phyloP scores from a whole-genome alignment of 2,797 vertebrate species.

The Liasis olivaceus region DNA sequence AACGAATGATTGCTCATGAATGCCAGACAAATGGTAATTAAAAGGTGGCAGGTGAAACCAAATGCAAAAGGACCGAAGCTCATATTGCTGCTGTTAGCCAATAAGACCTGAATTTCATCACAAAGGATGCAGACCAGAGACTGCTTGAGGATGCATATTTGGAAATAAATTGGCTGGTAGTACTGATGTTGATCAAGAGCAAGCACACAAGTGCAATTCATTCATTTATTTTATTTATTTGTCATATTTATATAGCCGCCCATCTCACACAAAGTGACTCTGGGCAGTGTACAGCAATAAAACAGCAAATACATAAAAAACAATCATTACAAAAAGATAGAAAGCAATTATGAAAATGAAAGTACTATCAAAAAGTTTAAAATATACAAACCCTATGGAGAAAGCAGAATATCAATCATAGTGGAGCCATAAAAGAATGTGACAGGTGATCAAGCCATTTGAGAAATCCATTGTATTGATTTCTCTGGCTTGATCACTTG shows the following conservation, averaged over 20 bases:
- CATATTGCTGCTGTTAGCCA: not conserved
- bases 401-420: no score
- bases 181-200: not conserved
- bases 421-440: no score
- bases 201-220: not conserved
- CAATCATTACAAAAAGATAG: no score
- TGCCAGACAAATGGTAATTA: not conserved
- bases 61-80: not conserved
- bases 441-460: no score
- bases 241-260: no score
- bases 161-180: constrained; percentile 3
- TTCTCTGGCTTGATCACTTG: not conserved
- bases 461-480: not conserved
- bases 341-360: no score
- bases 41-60: not conserved
- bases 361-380: no score
- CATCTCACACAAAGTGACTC: no score
- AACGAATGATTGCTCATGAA: not conserved
- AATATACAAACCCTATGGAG: no score
- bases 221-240: no score
- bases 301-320: no score
- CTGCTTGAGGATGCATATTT: not conserved
- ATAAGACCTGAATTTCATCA: constrained; percentile 1
- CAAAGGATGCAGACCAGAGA: not conserved
- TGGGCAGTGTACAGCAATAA: no score